Conservation (phyloP, 1,140 invertebrate genomes). For the Camponotus pennsylvanicus region DNA sequence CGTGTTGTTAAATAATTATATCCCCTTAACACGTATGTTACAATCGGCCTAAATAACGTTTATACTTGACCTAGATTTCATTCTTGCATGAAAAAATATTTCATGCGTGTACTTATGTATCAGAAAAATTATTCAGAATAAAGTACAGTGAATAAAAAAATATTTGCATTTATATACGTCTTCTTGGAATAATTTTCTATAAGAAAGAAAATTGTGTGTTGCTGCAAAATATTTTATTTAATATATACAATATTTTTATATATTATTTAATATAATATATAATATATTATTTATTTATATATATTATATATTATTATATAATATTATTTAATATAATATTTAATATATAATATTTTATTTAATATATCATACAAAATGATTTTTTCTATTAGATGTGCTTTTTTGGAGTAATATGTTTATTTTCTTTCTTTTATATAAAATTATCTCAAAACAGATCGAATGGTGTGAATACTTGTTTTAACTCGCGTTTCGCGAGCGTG, state of each 20-base stretch:
- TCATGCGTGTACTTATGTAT: background rate
- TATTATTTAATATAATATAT: too few species aligned
- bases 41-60: conserved; percentile 25
- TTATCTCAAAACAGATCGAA: background rate
- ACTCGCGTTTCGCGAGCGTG: background rate
- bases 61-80: conserved; percentile 54
- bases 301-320: background rate
- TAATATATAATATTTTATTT: background rate
- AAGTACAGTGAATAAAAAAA: background rate
- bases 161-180: background rate
- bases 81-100: conserved; percentile 6
- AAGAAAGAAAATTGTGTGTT: background rate
- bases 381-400: background rate
- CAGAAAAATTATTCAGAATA: background rate
- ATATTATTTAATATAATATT: background rate
- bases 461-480: background rate
- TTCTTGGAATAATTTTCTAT: background rate
- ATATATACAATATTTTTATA: background rate
- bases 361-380: background rate
- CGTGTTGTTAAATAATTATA: conserved; percentile 56
- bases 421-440: background rate
- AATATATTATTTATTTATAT: background rate
- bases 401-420: background rate
- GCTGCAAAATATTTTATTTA: background rate
- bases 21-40: conserved; percentile 4